Evolutionary conservation across 1,140 invertebrate species (phyloP).

Genomic region (Bacillus rossius): DNA sequence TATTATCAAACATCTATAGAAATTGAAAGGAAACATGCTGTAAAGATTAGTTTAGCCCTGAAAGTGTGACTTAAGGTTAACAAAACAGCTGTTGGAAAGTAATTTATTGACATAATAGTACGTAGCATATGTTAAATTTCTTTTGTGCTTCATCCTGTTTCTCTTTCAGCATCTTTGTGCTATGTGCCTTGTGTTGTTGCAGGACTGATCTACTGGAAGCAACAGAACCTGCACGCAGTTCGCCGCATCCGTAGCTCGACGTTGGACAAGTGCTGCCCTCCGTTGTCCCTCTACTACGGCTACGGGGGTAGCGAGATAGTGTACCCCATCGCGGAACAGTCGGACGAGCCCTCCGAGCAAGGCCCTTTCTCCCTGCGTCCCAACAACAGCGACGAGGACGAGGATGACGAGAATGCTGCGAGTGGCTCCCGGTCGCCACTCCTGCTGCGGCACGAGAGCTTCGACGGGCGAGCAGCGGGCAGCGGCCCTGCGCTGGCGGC

Average conservation of each 20-base stretch:
- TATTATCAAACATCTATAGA: too few species aligned
- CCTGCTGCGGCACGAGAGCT: conserved; percentile 28
- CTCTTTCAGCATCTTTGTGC: too few species aligned
- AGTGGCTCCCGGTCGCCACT: conserved; percentile 36
- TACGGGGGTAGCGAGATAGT: conserved; percentile 59
- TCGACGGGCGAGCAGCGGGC: not conserved
- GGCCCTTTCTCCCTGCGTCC: not conserved
- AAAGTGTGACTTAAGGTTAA: too few species aligned
- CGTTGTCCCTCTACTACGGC: conserved; percentile 33
- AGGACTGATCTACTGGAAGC: conserved; percentile 22
- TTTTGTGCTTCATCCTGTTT: too few species aligned
- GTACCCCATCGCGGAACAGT: conserved; percentile 77
- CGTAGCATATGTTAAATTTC: too few species aligned
- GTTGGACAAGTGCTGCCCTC: conserved; percentile 57
- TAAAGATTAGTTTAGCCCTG: too few species aligned
- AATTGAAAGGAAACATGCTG: too few species aligned
- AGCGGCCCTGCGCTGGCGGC: not conserved
- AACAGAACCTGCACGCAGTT: conserved; percentile 33
- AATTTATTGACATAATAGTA: too few species aligned
- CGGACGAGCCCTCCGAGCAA: conserved; percentile 53
- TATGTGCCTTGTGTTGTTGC: too few species aligned
- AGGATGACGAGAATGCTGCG: conserved; percentile 26
- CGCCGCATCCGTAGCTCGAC: conserved; percentile 59
- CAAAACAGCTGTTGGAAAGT: too few species aligned
- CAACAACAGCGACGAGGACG: conserved; percentile 14